Base-by-base conservation (phyloP, 1,140 invertebrate genomes). In the Drosophila burlai region DNA sequence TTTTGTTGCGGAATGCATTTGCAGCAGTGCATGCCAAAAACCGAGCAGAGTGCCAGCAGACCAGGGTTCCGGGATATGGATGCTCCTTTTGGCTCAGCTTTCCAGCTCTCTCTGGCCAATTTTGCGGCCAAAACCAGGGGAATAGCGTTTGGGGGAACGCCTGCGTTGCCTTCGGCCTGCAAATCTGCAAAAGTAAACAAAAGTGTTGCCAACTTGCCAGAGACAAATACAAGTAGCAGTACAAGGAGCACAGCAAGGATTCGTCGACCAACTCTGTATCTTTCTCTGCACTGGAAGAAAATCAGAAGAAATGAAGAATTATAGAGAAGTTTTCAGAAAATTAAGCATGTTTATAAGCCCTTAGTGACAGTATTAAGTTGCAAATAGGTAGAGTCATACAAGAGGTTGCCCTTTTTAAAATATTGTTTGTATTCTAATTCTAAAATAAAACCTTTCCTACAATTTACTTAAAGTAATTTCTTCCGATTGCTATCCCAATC, bases 111-210 rank as follows among this genome's bases (percentile, higher is more conserved):
- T 55, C 34, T 49, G 42, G 60, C 46, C 26, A 49, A 38, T 34
- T 43, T 9, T 58, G 29, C 59, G 54, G 36, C 26, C 21, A 21
- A 49, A 49, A 42, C 26, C n/a, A 1, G 26, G 15, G 31, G 29
- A 42, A 74, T 63, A 74, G 62, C 49, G 49, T 69, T 69, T 49
- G 43, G 58, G 50, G n/a, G 64, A 61, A 78, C 57, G 57, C 47
- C 40, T 67, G 46, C 58, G 55, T 40, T 76, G 73, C 24, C 80
- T 72, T 63, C 7, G 38, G 75, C 49, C 31, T 68, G 67, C n/a
- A 87, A 87, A 81, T 81, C 84, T 84, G 77, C 81, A 89, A 87
- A 83, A 89, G 84, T 89, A 89, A 89, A 87, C 84, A 87, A 89
- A 87, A 87, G 81, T 89, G 81, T 89, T 87, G 84, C 84, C 80